Evolutionary conservation across 2,797 vertebrate genomes (phyloP), one percentile per base, ranked within the genome.

Genomic region (Tauraco hartlaubi): DNA sequence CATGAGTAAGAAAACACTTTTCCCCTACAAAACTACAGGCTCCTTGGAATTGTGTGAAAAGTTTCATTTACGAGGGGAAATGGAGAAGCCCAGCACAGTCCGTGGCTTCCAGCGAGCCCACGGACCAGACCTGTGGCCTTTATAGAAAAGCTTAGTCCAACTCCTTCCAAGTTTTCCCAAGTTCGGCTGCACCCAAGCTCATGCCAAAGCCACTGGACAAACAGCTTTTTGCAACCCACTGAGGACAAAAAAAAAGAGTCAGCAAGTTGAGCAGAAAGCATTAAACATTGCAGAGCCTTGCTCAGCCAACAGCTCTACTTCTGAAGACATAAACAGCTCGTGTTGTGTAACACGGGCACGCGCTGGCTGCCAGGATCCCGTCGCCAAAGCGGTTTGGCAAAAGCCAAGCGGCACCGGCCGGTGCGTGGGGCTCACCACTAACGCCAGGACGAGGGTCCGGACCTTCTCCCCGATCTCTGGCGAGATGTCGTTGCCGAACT

Each of bases 401-500:
- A 31, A 33, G 63, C 15, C 21, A 33, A 55, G 33, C 10, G 5
- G 29, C 26, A 26, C 3, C 1, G 41, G 12, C 8, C 4, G 8
- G 41, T 1, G 14, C 3, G 66, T 9, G 6, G 21, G 55, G 96
- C 99, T 98, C 95, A 99, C 99, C 99, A 99, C 99, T 6, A 99
- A 96, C 0, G 99, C 99, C 94, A 99, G 98, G 9, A 99, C 99
- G 0, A 99, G 98, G 92, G 98, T 99, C 29, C 99, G 98, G 92
- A 99, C 99, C 75, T 99, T 99, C 98, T 99, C 99, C 78, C 99
- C 99, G 6, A 99, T 99, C 98, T 99, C 99, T 0, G 99, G 99
- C 0, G 99, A 99, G 94, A 99, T 99, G 98, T 99, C 99, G 6
- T 99, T 99, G 97, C 99, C 99, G 52, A 99, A 99, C 98, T 99